Conservation (phyloP, 2,113 vertebrate species). For the Mola mola region DNA sequence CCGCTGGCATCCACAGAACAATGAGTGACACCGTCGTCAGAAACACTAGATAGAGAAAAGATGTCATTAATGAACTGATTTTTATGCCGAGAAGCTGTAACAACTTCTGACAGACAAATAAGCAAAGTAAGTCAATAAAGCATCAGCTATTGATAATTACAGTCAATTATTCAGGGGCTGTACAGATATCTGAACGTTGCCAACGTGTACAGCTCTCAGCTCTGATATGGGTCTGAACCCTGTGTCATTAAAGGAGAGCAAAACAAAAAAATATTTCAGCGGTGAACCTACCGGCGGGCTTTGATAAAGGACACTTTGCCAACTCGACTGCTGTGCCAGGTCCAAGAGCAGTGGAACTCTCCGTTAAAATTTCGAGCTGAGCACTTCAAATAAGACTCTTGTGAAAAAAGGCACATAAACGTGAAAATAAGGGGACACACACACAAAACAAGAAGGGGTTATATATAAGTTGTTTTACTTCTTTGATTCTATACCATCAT, state of each 20-base stretch:
- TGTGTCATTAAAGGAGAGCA: constrained; percentile 22
- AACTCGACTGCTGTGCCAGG: constrained; percentile 43
- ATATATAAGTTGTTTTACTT: background rate
- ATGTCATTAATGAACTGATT: background rate
- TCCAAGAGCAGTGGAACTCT: constrained; percentile 71
- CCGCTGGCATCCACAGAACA: constrained; percentile 48
- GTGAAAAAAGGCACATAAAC: background rate
- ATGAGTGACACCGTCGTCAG: background rate
- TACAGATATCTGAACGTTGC: no score
- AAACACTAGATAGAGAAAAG: constrained; percentile 8
- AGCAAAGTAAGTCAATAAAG: no score
- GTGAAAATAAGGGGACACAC: constrained; percentile 1
- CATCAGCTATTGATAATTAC: no score
- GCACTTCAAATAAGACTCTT: constrained; percentile 59
- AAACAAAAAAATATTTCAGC: constrained; percentile 6
- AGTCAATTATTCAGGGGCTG: no score
- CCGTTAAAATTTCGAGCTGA: constrained; percentile 60
- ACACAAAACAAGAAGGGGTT: background rate
- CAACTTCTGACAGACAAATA: no score
- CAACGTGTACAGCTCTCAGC: no score
- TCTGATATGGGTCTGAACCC: constrained; percentile 5
- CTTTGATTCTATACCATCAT: constrained; percentile 14
- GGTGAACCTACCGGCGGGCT: constrained; percentile 57
- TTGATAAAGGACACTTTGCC: constrained; percentile 62
- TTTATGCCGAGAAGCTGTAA: background rate